Evolutionary conservation across 2,113 vertebrate species (phyloP), one percentile per base, ranked within the genome.

Genomic region (Artemisiospiza belli): DNA sequence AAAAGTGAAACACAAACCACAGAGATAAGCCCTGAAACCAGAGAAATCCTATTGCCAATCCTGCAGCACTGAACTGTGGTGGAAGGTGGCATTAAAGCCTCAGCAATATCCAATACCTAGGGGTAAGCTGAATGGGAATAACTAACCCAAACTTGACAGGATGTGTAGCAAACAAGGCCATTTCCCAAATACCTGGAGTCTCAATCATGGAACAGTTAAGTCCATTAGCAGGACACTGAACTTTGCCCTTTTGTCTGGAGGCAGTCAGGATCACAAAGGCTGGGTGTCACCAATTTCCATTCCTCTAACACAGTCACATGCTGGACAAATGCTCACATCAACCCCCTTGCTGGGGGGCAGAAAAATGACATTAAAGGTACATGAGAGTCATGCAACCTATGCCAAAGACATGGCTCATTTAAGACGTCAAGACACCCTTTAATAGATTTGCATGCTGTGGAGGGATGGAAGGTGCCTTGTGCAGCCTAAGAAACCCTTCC

Each of bases 301-400:
- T 8, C 49, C n/a, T 23, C 1, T 11, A 46, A 47, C 4, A 37
- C 1, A 68, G 43, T 23, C 24, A 59, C 46, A 11, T 0, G 4
- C 63, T 59, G 33, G 46, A 51, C 59, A 67, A 54, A 24, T 1
- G 5, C 15, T 51, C 57, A 22, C 33, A 24, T 9, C 68, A 63
- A 18, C 16, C 10, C 20, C 18, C 23, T 49, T 35, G 28, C 2
- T 23, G 28, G 37, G 8, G 17, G 7, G 9, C 21, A 28, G 39
- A 39, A 19, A 57, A 90, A 64, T 15, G 2, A 47, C 68, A 79
- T n/a, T 41, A 55, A 70, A 84, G 52, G 49, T 18, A 75, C 12
- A 46, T 16, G 15, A 35, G 13, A 77, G 23, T 20, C 33, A 62
- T 0, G 1, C 17, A 76, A 57, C 12, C 31, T 25, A 4, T 44